Conservation (phyloP, 2,888 invertebrate species). For the Boloria selene region DNA sequence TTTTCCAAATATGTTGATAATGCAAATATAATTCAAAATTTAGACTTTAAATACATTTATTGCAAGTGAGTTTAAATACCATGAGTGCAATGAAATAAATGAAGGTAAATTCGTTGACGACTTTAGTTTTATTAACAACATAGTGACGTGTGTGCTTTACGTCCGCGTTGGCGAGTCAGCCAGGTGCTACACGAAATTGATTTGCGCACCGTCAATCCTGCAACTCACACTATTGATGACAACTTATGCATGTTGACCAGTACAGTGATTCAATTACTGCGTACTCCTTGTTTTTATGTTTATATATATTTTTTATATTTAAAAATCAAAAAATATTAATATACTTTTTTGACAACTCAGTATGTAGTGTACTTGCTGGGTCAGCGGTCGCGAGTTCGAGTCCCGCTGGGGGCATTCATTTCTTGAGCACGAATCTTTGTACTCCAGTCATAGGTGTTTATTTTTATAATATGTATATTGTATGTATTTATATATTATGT, state of each 20-base stretch:
- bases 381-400: too few species aligned
- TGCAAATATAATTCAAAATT: background rate
- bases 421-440: too few species aligned
- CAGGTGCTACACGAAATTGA: conserved; percentile 55
- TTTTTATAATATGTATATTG: too few species aligned
- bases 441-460: too few species aligned
- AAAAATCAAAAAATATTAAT: too few species aligned
- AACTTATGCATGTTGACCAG: conserved; percentile 40
- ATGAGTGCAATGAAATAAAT: background rate
- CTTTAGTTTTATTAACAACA: conserved; percentile 45
- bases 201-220: conserved; percentile 54
- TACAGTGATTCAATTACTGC: conserved; percentile 22
- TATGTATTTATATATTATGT: too few species aligned
- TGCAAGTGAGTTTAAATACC: too few species aligned
- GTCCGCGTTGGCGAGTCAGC: conserved; percentile 31
- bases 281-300: conserved; percentile 13
- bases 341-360: too few species aligned
- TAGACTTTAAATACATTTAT: background rate
- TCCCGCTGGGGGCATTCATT: too few species aligned
- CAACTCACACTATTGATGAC: conserved; percentile 48
- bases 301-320: background rate
- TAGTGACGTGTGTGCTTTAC: conserved; percentile 23
- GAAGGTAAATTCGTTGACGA: conserved; percentile 41
- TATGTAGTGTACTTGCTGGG: too few species aligned
- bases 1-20: too few species aligned